Percentiles rank a stretch among this genome's conserved stretches.
Evolutionary conservation across 2,113 vertebrate genomes (phyloP).

Genomic region (Hiodon tergisus): DNA sequence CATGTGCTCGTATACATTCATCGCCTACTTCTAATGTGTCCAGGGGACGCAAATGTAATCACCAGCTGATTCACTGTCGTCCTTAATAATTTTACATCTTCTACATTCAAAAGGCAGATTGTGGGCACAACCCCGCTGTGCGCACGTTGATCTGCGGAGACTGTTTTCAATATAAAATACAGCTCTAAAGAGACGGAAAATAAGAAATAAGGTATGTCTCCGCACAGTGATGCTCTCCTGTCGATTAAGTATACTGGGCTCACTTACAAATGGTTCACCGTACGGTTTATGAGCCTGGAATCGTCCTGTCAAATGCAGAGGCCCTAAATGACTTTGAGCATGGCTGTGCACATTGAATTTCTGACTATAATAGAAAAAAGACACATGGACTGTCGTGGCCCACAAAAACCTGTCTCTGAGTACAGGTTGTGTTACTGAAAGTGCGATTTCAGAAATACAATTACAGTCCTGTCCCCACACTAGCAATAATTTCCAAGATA

Average conservation of each 20-base stretch:
- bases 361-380: too few species aligned
- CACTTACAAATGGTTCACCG: too few species aligned
- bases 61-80: background rate
- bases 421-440: background rate
- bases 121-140: background rate
- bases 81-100: conserved; percentile 3
- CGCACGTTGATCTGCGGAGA: background rate
- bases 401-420: background rate
- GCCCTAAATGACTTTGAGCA: too few species aligned
- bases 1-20: conserved; percentile 8
- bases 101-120: background rate
- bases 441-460: background rate
- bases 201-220: background rate
- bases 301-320: too few species aligned
- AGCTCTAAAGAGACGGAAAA: background rate
- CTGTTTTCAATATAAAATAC: background rate
- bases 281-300: too few species aligned
- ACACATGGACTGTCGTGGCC: too few species aligned
- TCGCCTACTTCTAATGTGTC: conserved; percentile 18
- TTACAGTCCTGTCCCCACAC: background rate
- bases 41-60: conserved; percentile 4
- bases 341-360: too few species aligned
- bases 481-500: conserved; percentile 8
- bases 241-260: too few species aligned
- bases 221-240: background rate